A percentile compares a stretch with the other conserved stretches of the same genome.
Conservation (phyloP, 2,113 vertebrate genomes). For the Xyliphius kryptos region DNA sequence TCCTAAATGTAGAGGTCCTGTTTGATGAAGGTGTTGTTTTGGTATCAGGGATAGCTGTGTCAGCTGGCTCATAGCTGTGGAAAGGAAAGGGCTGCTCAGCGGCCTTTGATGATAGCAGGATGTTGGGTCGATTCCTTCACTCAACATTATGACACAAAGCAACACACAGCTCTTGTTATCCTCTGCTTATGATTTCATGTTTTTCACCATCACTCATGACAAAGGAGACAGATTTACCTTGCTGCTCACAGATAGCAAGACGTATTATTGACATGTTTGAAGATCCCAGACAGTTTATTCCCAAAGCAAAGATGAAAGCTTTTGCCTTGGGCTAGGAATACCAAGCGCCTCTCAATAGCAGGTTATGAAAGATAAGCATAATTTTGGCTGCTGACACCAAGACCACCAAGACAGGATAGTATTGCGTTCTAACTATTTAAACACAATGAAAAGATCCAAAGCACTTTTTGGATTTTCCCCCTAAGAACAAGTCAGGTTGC, state of each 20-base stretch:
- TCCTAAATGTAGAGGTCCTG: constrained; percentile 25
- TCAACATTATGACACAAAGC: constrained; percentile 17
- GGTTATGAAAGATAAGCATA: constrained; percentile 47
- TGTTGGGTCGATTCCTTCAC: constrained; percentile 29
- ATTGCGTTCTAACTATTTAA: constrained; percentile 34
- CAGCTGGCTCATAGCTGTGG: constrained; percentile 1
- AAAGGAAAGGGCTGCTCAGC: constrained; percentile 45
- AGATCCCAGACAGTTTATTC: constrained; percentile 51
- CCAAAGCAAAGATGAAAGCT: constrained; percentile 55
- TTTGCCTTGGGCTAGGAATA: constrained; percentile 58
- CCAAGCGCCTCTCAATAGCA: no score
- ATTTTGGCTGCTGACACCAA: constrained; percentile 54
- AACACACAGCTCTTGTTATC: neutral
- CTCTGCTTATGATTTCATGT: no score
- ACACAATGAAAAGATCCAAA: constrained; percentile 29
- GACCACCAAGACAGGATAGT: no score
- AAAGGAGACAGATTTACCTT: constrained; percentile 10
- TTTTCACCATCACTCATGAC: neutral
- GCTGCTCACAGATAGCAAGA: constrained; percentile 22
- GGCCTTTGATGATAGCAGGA: constrained; percentile 43
- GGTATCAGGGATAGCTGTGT: neutral
- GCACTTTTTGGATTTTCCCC: constrained; percentile 13
- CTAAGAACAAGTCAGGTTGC: no score
- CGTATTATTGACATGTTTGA: constrained; percentile 57
- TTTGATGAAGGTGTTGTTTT: constrained; percentile 22